Evolutionary conservation across 2,888 invertebrate genomes (phyloP), one percentile per base, ranked within the genome.

Genomic region (Caenorhabditis panamensis): DNA sequence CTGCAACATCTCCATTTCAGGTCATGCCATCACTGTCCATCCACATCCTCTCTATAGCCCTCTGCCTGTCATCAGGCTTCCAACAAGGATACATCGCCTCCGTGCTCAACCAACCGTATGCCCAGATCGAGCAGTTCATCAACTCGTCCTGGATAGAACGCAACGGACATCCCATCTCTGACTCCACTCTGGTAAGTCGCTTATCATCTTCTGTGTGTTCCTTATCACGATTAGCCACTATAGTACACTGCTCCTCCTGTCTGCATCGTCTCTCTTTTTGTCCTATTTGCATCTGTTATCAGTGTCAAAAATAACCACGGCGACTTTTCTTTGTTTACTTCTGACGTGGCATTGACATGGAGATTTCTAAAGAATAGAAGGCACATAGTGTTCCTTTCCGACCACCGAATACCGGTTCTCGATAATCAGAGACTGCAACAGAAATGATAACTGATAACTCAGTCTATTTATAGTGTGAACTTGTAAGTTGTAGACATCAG

Each of bases 41-140:
- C 58, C 83, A 85, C 67, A 79, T 86, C 31, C 82, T 87, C 53
- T 84, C 86, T 0, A 63, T 87, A 68, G 86, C 85, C 3, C 72
- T 87, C 13, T 87, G 87, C 54, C 71, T 87, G 18, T 84, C 84
- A 13, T 84, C 85, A 11, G 87, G 87, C 24, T 87, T 86, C 76
- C 87, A 87, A 54, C 87, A 87, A 72, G 87, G 87, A 36, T 87
- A 87, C 76, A 86, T 87, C 41, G 87, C 87, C n/a, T 85, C 87
- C 0, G 87, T 87, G 9, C 82, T 87, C 44, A 87, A 87, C 59
- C 87, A 87, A 58, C 87, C 87, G 0, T 87, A 87, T 61, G 77
- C 79, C 37, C 82, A 85, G 68, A 86, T 87, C 51, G 84, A 86
- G 59, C 73, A 79, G 18, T 87, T 84, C 61, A 87, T 87, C 73